phyloP scores from a whole-genome alignment of 2,797 vertebrate species.

The Pteropus rufus region DNA sequence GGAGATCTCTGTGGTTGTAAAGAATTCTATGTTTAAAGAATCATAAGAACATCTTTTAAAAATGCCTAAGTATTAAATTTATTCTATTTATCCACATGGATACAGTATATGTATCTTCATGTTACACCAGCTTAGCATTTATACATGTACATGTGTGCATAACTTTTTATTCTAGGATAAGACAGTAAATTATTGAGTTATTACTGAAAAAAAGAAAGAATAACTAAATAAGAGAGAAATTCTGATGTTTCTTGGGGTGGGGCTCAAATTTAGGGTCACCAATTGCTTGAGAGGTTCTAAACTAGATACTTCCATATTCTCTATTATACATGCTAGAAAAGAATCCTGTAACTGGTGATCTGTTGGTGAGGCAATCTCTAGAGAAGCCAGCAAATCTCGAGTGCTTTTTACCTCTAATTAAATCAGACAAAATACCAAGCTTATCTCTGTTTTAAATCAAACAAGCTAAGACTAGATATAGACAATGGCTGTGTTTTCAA shows the following conservation, averaged over 20 bases:
- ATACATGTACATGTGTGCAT: too few relatives aligned
- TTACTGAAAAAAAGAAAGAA: neutral
- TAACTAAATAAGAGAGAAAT: neutral
- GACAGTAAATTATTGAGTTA: too few relatives aligned
- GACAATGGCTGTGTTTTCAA: neutral
- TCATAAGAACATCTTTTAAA: too few relatives aligned
- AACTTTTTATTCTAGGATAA: too few relatives aligned
- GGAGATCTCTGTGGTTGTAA: neutral
- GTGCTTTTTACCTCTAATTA: neutral
- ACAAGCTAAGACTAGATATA: neutral
- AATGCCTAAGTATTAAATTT: too few relatives aligned
- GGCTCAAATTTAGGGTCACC: neutral
- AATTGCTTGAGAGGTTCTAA: neutral
- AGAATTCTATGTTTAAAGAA: neutral
- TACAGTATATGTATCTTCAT: too few relatives aligned
- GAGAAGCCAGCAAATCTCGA: neutral
- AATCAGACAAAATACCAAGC: neutral
- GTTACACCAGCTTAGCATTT: too few relatives aligned
- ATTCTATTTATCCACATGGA: too few relatives aligned
- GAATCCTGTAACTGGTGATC: neutral
- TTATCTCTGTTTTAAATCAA: slow-evolving; percentile 24
- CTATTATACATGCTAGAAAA: neutral
- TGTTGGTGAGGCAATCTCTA: neutral
- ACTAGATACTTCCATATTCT: neutral
- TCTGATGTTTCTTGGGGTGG: neutral